Base-by-base conservation (phyloP, 1,140 invertebrate genomes). In the Pteromalus puparum region DNA sequence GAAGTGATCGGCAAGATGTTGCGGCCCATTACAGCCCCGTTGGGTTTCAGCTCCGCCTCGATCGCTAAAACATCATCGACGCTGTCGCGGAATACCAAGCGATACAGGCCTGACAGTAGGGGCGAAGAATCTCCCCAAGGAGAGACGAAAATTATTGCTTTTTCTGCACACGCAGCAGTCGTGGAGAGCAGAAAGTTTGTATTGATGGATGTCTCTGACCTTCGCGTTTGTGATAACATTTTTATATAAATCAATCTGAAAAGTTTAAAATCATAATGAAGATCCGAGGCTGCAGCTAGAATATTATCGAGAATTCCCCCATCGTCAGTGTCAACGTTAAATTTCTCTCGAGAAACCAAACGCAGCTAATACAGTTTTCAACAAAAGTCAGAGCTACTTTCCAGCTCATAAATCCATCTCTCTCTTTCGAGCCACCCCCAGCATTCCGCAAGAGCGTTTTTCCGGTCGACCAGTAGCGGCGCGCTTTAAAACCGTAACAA, bases 1-100 rank as follows among this genome's bases (percentile, higher is more conserved):
- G 82, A 89, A 91, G 89, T 91, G 88, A 89, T 89, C 87, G 81
- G 84, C 91, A 92, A 92, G 90, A 92, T 92, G 91, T 91, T 91
- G 90, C 91, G 88, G 88, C 87, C 90, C 90, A 91, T 91, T 92
- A 92, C 89, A 90, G 87, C 87, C 88, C 90, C 89, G 86, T 85
- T 90, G 88, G 88, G 88, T 79, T 90, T 85, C 86, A 86, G 83
- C 81, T 81, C 85, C 87, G 84, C 87, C 83, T 88, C 89, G 87
- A 91, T 91, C 88, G 89, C 88, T 91, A 89, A 91, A 91, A 88
- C 90, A 92, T 91, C 90, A 92, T 91, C 88, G 90, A 86, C 85
- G 88, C 90, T 86, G 86, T 89, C 82, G 84, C 78, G 76, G 91
- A 91, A 92, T 91, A 91, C 87, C 89, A 92, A 92, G 89, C 90